Percentiles rank a stretch among this genome's conserved stretches.
These are phyloP conservation scores for Torymus auratus DNA, from an alignment of 2,888 invertebrate species.

Conservation along the genomic window DNA sequence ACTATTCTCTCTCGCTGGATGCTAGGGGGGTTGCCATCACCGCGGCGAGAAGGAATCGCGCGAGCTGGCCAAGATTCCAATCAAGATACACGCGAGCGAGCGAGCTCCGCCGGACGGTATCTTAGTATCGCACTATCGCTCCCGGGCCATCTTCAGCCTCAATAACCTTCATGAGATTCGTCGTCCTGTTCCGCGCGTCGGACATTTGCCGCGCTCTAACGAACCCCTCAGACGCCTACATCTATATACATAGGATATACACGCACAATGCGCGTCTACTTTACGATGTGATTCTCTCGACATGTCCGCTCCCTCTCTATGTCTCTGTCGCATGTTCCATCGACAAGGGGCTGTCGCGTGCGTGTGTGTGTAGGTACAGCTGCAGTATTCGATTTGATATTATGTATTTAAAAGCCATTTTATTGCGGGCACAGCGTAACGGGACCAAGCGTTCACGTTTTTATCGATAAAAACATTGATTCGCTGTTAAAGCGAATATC, in stretches of 20 bases:
- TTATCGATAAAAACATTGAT: conserved; percentile 32
- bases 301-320: conserved; percentile 17
- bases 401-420: conserved; percentile 41
- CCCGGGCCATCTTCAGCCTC: conserved; percentile 68
- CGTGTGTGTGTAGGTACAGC: not conserved
- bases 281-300: conserved; percentile 50
- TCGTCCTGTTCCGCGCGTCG: conserved; percentile 56
- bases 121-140: conserved; percentile 67
- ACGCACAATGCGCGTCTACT: conserved; percentile 30
- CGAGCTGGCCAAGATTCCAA: conserved; percentile 68
- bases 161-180: conserved; percentile 67
- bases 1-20: conserved; percentile 15
- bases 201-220: conserved; percentile 40
- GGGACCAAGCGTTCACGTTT: not conserved
- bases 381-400: conserved; percentile 22
- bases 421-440: not conserved
- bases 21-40: not conserved
- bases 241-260: too few relatives aligned
- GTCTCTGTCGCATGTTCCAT: not conserved
- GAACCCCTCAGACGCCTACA: conserved; percentile 18
- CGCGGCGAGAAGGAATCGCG: conserved; percentile 31
- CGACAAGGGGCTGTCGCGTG: too few relatives aligned
- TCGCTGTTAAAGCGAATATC: conserved; percentile 29
- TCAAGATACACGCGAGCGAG: conserved; percentile 68
- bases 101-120: conserved; percentile 61